Evolutionary conservation across 2,113 vertebrate species (phyloP).

Genomic region (Protobothrops mucrosquamatus): DNA sequence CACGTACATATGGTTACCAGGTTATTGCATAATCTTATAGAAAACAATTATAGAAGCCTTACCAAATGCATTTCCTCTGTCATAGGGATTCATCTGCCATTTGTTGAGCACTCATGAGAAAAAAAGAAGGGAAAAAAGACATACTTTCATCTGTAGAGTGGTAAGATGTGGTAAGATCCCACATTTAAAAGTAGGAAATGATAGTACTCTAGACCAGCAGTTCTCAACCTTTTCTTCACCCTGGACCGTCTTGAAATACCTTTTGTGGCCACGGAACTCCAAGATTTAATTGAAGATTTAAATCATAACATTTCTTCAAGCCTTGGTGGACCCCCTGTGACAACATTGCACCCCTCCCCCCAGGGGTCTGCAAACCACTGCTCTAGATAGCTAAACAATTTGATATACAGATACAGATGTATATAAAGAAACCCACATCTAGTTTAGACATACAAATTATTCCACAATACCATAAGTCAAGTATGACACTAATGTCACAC

Average conservation of each 20-base stretch:
- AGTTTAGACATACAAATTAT: background rate
- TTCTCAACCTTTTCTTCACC: background rate
- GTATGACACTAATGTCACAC: background rate
- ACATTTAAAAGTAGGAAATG: background rate
- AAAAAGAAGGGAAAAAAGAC: slow-evolving; percentile 19
- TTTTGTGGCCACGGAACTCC: background rate
- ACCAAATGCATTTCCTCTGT: slow-evolving; percentile 95
- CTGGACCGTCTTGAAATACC: background rate
- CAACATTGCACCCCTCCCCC: background rate
- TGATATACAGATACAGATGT: background rate
- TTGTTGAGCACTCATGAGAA: slow-evolving; percentile 87
- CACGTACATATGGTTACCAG: background rate
- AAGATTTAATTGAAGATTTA: background rate
- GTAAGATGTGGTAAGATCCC: no score
- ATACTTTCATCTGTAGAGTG: background rate
- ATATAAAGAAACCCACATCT: background rate
- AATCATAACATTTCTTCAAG: background rate
- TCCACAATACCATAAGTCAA: background rate
- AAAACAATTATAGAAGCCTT: slow-evolving; percentile 57
- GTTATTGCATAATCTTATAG: background rate
- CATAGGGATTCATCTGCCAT: slow-evolving; percentile 99
- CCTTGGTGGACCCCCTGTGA: background rate
- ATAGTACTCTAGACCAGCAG: background rate
- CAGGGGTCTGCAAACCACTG: background rate
- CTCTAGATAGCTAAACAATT: background rate